A percentile compares a stretch with the other conserved stretches of the same genome.
Evolutionary conservation across 2,888 invertebrate species (phyloP).

Genomic region (Drosophila colorata): DNA sequence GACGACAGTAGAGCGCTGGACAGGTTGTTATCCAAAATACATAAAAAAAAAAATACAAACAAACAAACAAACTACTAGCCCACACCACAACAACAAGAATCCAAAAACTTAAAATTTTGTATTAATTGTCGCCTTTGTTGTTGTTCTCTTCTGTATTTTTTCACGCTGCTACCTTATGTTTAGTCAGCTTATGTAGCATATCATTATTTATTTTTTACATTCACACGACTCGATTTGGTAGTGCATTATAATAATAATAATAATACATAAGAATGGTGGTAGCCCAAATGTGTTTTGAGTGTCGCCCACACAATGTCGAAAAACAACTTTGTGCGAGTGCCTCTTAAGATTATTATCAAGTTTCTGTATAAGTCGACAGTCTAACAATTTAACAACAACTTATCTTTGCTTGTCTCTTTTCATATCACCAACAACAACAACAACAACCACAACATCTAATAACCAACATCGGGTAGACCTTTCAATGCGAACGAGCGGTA

Average conservation of each 20-base stretch:
- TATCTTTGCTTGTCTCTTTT: constrained; percentile 64
- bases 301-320: constrained; percentile 61
- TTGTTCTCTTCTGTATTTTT: constrained; percentile 29
- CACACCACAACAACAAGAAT: constrained; percentile 28
- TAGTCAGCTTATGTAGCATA: constrained; percentile 28
- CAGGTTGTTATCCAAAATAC: constrained; percentile 82
- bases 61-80: constrained; percentile 14
- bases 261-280: constrained; percentile 61
- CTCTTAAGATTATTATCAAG: constrained; percentile 48
- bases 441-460: constrained; percentile 39
- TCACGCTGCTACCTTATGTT: constrained; percentile 43
- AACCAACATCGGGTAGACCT: constrained; percentile 75
- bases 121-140: constrained; percentile 36
- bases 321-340: constrained; percentile 54
- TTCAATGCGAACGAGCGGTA: constrained; percentile 84
- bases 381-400: constrained; percentile 57
- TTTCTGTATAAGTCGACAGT: constrained; percentile 44
- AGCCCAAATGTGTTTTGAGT: constrained; percentile 53
- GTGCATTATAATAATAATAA: constrained; percentile 27
- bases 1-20: constrained; percentile 84
- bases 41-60: constrained; percentile 33
- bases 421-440: constrained; percentile 52
- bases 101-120: constrained; percentile 10
- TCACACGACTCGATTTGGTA: constrained; percentile 25
- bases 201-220: constrained; percentile 23